phyloP scores from a whole-genome alignment of 2,113 vertebrate genomes.

The Rostratula benghalensis region DNA sequence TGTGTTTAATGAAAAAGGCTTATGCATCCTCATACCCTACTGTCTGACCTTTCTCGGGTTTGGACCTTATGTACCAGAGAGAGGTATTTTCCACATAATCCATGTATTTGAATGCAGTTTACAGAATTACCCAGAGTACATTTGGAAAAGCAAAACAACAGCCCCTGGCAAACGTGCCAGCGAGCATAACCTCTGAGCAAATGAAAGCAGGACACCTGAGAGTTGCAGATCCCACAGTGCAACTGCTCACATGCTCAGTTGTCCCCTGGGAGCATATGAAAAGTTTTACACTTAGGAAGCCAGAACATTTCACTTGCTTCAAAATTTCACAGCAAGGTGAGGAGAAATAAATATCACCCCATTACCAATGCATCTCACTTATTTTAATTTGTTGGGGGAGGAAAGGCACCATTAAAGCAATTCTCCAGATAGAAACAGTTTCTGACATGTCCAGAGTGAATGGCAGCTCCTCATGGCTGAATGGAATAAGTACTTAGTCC shows the following conservation, averaged over 20 bases:
- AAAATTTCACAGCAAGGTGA: neutral
- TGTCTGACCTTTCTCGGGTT: neutral
- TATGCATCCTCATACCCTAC: neutral
- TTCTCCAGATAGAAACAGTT: neutral
- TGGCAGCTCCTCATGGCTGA: neutral
- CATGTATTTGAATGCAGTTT: neutral
- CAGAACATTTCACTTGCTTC: neutral
- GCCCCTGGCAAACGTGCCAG: neutral
- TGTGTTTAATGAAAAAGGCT: slow-evolving; percentile 43
- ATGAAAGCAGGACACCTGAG: neutral
- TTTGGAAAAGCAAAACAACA: slow-evolving; percentile 20
- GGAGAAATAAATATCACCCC: neutral
- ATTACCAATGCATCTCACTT: neutral
- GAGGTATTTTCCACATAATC: neutral
- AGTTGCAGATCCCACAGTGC: neutral
- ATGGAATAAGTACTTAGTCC: neutral
- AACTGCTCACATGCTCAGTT: neutral
- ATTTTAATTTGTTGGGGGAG: neutral
- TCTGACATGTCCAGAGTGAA: neutral
- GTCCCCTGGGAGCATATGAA: neutral
- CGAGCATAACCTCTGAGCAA: neutral
- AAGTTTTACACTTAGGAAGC: neutral
- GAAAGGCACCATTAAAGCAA: neutral
- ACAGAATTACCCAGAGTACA: neutral
- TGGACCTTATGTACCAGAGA: neutral